phyloP scores from a whole-genome alignment of 2,797 vertebrate genomes.

The Ptychobarbus kaznakovi region DNA sequence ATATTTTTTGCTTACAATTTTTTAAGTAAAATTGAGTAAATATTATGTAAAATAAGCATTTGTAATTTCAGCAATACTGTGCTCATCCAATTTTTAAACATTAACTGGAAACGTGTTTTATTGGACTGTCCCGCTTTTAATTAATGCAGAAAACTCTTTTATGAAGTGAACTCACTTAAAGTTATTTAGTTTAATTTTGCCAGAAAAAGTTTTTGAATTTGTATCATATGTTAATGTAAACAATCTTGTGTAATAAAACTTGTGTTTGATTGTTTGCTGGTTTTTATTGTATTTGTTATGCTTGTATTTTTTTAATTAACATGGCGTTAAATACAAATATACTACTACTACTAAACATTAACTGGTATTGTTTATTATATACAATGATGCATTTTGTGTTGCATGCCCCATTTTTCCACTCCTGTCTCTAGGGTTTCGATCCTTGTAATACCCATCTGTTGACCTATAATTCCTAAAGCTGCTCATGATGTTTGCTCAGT shows the following conservation, averaged over 20 bases:
- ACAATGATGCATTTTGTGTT: not conserved
- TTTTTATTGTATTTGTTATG: not conserved
- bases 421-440: not conserved
- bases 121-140: too few relatives aligned
- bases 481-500: constrained; percentile 22
- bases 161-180: not conserved
- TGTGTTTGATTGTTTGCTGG: not conserved
- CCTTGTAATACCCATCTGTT: not conserved
- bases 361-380: not conserved
- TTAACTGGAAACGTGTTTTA: too few relatives aligned
- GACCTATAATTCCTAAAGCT: constrained; percentile 22
- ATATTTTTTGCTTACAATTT: not conserved
- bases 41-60: not conserved
- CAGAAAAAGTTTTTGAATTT: too few relatives aligned
- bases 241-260: not conserved
- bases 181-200: not conserved
- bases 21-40: not conserved
- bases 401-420: not conserved
- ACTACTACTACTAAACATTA: not conserved
- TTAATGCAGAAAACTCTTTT: not conserved
- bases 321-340: not conserved
- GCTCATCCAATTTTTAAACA: not conserved
- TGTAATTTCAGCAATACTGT: not conserved
- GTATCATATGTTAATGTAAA: not conserved
- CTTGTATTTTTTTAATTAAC: not conserved